Evolutionary conservation across 1,140 invertebrate genomes (phyloP).

Genomic region (Penaeus indicus): DNA sequence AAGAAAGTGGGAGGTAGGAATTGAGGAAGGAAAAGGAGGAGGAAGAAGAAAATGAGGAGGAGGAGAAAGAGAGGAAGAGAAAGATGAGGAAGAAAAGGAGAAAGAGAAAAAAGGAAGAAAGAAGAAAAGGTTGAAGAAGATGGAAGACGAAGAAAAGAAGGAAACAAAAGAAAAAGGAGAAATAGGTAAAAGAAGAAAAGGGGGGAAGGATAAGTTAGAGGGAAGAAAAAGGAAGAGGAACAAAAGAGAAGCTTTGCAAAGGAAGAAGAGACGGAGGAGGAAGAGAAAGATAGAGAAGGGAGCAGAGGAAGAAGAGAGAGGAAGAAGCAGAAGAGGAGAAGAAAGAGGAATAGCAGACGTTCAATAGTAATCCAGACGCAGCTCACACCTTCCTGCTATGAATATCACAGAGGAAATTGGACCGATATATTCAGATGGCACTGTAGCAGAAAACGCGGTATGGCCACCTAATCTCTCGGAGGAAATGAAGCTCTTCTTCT

Average conservation of each 20-base stretch:
- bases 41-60: no score
- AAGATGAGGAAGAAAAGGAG: neutral
- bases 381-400: slow-evolving; percentile 61
- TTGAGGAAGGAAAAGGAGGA: neutral
- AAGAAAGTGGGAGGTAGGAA: neutral
- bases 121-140: neutral
- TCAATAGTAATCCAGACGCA: slow-evolving; percentile 26
- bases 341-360: neutral
- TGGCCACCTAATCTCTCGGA: slow-evolving; percentile 47
- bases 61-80: neutral
- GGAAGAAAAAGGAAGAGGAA: neutral
- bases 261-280: no score
- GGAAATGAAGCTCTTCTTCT: slow-evolving; percentile 57
- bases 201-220: neutral
- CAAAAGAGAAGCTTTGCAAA: neutral
- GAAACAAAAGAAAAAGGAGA: no score
- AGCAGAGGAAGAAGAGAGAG: neutral
- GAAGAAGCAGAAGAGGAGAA: neutral
- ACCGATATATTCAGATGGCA: slow-evolving; percentile 61
- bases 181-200: no score
- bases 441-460: slow-evolving; percentile 54
- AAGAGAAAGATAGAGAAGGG: neutral
- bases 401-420: slow-evolving; percentile 62
- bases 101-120: neutral
- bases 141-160: neutral